Evolutionary conservation across 1,140 invertebrate genomes (phyloP), one percentile per base, ranked within the genome.

Genomic region (Nautilus pompilius): DNA sequence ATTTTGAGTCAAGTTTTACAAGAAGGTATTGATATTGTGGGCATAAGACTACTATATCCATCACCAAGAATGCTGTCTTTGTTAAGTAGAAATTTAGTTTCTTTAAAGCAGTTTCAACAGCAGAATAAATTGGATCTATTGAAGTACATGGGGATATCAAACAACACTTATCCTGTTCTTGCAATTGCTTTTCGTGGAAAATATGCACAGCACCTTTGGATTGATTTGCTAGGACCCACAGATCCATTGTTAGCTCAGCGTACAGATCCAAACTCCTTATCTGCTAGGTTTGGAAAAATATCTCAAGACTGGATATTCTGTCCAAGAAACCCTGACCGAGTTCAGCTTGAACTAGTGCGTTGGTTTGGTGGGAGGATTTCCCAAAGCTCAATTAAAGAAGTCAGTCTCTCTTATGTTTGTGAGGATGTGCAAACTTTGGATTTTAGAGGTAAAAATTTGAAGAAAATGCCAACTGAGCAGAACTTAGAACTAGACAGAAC

Each of bases 251-350:
- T 80, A 10, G 78, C 78, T 5, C 55, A 72, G n/a, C 59, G 67
- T 26, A 80, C 77, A 20, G 80, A 81, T 59, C 80, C 78, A 0
- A 78, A 75, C 58, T 80, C 74, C n/a, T 54, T 81, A 45, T 79
- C 74, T 70, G 80, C 78, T 24, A 54, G 72, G 54, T 80, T 65
- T 64, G 80, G 80, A 2, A 77, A 77, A 15, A 68, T 69, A 32
- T 72, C 75, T 15, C 54, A 71, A 17, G 75, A 76, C 29, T 58
- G 77, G 45, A 62, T 81, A 28, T 80, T 77, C 62, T 73, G 73
- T 63, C 77, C 78, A 0, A 65, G 78, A 29, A 80, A 72, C 60
- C 59, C 70, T 20, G 63, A 62, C 24, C 61, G 77, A 5, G 65
- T 75, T 46, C 69, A 72, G 20, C 65, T 58, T 13, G 79, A 81